phyloP scores from a whole-genome alignment of 2,797 vertebrate species.

The Bufotes viridis region DNA sequence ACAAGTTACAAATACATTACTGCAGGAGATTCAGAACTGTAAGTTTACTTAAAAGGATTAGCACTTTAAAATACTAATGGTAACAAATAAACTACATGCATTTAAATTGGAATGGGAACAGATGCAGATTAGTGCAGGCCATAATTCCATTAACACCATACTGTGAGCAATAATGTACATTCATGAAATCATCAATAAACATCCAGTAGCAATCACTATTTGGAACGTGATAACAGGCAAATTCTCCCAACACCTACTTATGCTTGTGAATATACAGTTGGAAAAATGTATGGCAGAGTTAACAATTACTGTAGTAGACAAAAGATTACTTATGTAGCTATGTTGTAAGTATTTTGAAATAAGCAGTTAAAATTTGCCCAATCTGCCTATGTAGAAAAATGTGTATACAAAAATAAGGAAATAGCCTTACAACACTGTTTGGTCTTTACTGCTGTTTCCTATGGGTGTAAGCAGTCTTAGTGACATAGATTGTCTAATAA shows the following conservation, averaged over 20 bases:
- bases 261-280: slow-evolving; percentile 39
- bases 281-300: slow-evolving; percentile 27
- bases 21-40: slow-evolving; percentile 36
- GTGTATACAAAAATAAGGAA: neutral
- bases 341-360: slow-evolving; percentile 28
- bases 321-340: slow-evolving; percentile 22
- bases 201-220: slow-evolving; percentile 57
- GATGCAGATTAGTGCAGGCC: slow-evolving; percentile 59
- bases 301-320: slow-evolving; percentile 26
- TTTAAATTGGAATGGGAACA: slow-evolving; percentile 59
- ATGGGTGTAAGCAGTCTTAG: neutral
- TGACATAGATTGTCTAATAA: neutral
- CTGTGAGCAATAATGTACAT: slow-evolving; percentile 62
- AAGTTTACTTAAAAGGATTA: slow-evolving; percentile 50
- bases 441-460: neutral
- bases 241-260: slow-evolving; percentile 45
- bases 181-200: slow-evolving; percentile 61
- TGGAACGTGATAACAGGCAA: slow-evolving; percentile 45
- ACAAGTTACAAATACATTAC: neutral
- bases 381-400: slow-evolving; percentile 9
- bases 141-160: slow-evolving; percentile 62
- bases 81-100: slow-evolving; percentile 50
- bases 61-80: slow-evolving; percentile 39
- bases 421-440: neutral
- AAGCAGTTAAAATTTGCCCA: neutral